Conservation (phyloP, 2,113 vertebrate species). For the Oreotrochilus melanogaster region DNA sequence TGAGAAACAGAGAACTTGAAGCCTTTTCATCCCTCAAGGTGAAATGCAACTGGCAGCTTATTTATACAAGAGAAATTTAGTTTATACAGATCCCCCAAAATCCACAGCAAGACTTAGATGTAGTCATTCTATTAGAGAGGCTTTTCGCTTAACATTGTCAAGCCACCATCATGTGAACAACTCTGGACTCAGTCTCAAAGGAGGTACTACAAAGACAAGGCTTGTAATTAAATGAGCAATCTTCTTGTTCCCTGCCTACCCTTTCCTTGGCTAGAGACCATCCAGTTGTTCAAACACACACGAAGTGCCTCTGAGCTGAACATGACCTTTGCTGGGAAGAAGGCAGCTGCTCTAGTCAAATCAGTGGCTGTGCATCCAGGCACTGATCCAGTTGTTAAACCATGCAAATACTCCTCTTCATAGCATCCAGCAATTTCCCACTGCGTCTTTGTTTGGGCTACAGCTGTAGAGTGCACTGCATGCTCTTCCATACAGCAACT, state of each 20-base stretch:
- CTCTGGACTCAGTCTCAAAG: not conserved
- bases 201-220: not conserved
- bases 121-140: not conserved
- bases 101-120: not conserved
- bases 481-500: not conserved
- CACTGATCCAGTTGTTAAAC: not conserved
- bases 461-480: not conserved
- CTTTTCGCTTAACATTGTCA: not conserved
- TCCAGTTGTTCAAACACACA: constrained; percentile 30
- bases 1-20: not conserved
- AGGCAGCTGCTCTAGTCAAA: constrained; percentile 13
- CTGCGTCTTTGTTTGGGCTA: not conserved
- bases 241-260: not conserved
- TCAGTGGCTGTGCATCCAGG: not conserved
- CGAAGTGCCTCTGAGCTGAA: not conserved
- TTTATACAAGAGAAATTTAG: not conserved
- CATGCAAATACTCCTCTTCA: not conserved
- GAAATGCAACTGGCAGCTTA: not conserved
- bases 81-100: not conserved
- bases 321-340: constrained; percentile 25
- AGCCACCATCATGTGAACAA: not conserved
- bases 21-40: not conserved
- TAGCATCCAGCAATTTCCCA: not conserved
- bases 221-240: not conserved
- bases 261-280: not conserved